Percentiles rank a stretch among this genome's conserved stretches.
Evolutionary conservation across 2,797 vertebrate species (phyloP).

Genomic region (Gymnoscopelus braueri): DNA sequence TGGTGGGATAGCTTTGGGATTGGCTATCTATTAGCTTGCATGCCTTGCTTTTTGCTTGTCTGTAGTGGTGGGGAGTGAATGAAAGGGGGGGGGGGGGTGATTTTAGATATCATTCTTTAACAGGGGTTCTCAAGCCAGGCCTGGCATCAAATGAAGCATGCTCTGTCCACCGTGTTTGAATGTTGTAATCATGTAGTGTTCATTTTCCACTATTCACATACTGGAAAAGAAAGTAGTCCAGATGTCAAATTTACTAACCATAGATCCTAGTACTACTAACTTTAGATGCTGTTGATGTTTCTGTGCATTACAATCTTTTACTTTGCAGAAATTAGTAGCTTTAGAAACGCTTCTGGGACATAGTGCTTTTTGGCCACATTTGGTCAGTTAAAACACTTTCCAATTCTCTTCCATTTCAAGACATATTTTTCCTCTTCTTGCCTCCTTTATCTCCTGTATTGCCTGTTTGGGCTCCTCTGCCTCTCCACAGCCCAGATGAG

Average conservation of each 20-base stretch:
- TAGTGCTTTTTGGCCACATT: slow-evolving; percentile 14
- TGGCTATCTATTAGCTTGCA: slow-evolving; percentile 55
- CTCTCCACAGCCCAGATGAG: slow-evolving; percentile 88
- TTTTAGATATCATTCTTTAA: neutral
- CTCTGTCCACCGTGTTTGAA: slow-evolving; percentile 17
- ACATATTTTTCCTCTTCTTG: slow-evolving; percentile 13
- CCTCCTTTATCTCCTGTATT: slow-evolving; percentile 11
- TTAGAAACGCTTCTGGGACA: slow-evolving; percentile 25
- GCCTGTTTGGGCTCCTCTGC: slow-evolving; percentile 6
- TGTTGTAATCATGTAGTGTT: slow-evolving; percentile 28
- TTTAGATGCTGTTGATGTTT: slow-evolving; percentile 18
- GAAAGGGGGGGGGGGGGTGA: neutral
- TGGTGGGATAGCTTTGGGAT: slow-evolving; percentile 45
- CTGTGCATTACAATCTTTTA: slow-evolving; percentile 3
- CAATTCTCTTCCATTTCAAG: neutral
- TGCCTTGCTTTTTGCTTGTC: slow-evolving; percentile 63
- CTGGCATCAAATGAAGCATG: slow-evolving; percentile 56
- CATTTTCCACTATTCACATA: slow-evolving; percentile 45
- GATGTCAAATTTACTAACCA: slow-evolving; percentile 29
- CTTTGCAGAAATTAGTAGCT: neutral
- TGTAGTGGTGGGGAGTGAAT: slow-evolving; percentile 11
- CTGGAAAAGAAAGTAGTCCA: slow-evolving; percentile 37
- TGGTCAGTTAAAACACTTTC: neutral
- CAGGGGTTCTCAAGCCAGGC: slow-evolving; percentile 19
- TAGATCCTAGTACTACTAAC: slow-evolving; percentile 26